Evolutionary conservation across 2,113 vertebrate species (phyloP).

Genomic region (Burhinus bistriatus): DNA sequence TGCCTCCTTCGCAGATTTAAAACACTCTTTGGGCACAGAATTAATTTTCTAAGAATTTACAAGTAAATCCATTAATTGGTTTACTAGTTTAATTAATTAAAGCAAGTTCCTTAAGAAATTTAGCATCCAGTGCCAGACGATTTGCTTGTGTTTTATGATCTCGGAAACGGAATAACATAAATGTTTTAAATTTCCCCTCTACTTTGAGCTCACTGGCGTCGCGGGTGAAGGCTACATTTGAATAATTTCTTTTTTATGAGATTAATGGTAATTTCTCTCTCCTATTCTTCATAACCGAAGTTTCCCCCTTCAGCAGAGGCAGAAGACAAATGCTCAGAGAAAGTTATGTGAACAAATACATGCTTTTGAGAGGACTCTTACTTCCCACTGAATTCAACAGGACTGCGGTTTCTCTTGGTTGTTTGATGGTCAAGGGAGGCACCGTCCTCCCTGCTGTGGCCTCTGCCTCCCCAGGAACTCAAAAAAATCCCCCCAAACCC

Average conservation of each 20-base stretch:
- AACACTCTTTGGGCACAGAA: constrained; percentile 59
- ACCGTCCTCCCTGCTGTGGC: rapidly evolving
- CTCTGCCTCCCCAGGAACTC: neutral
- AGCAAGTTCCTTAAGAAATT: constrained; percentile 41
- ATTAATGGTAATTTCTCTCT: constrained; percentile 18
- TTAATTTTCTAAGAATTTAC: constrained; percentile 56
- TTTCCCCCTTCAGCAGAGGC: neutral
- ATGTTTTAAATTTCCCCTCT: constrained; percentile 4
- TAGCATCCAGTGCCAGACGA: constrained; percentile 18
- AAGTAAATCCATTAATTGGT: constrained; percentile 65
- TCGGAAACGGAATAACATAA: neutral
- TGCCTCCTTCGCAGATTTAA: constrained; percentile 20
- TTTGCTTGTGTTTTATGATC: constrained; percentile 34
- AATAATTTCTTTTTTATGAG: neutral
- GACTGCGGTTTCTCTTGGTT: neutral
- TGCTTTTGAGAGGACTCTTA: neutral
- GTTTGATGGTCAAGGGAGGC: neutral
- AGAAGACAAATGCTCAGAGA: neutral
- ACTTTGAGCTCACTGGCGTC: neutral
- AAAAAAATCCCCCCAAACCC: neutral
- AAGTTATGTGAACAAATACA: neutral
- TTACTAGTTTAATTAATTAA: constrained; percentile 62
- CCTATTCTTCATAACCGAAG: neutral
- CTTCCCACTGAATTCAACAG: neutral
- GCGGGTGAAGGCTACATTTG: neutral